These are phyloP conservation scores for Chascanopsetta lugubris DNA, from an alignment of 2,113 vertebrate species.

Conservation along the genomic window DNA sequence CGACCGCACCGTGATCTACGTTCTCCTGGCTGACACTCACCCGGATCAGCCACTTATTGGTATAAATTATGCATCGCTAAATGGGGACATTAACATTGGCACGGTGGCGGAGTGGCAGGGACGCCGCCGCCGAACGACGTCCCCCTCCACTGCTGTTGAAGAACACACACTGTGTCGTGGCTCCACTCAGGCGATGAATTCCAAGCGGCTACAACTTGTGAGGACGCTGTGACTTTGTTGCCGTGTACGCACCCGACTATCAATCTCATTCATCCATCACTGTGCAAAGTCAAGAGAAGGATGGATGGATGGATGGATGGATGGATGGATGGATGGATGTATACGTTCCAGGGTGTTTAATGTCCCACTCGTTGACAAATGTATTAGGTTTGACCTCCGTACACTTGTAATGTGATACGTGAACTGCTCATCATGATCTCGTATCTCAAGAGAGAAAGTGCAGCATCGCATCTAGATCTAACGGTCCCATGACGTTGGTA, in stretches of 20 bases:
- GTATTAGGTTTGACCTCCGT: conserved; percentile 16
- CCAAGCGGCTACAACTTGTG: conserved; percentile 17
- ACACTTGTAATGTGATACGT: conserved; percentile 12
- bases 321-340: neutral
- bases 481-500: neutral
- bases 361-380: too few relatives aligned
- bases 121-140: conserved; percentile 38
- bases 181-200: conserved; percentile 17
- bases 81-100: conserved; percentile 43
- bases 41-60: conserved; percentile 51
- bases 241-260: conserved; percentile 1
- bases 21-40: conserved; percentile 49
- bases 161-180: conserved; percentile 33
- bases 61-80: conserved; percentile 62
- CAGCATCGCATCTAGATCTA: neutral
- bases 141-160: conserved; percentile 42
- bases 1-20: conserved; percentile 45
- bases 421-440: too few relatives aligned
- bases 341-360: too few relatives aligned
- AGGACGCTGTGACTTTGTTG: conserved; percentile 23
- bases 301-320: neutral
- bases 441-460: too few relatives aligned
- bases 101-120: conserved; percentile 3
- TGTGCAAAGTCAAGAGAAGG: neutral
- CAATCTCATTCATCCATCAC: neutral